phyloP scores from a whole-genome alignment of 2,113 vertebrate species.

The Columbina picui region DNA sequence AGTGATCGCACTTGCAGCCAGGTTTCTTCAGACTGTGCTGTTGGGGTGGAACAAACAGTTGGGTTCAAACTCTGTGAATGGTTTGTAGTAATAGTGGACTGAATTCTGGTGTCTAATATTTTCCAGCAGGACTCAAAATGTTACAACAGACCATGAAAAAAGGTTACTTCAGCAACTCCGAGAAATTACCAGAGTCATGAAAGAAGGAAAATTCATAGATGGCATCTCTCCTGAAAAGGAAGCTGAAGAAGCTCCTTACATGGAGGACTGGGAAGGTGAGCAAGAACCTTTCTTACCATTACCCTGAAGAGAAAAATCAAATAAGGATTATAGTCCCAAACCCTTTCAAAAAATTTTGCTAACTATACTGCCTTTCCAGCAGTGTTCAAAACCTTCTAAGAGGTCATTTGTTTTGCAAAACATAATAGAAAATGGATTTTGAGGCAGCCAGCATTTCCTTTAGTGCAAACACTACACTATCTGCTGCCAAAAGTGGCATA shows the following conservation, averaged over 20 bases:
- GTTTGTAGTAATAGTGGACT: background rate
- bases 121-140: slow-evolving; percentile 76
- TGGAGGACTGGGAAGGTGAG: slow-evolving; percentile 87
- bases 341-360: background rate
- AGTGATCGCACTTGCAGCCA: background rate
- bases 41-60: background rate
- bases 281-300: background rate
- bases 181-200: slow-evolving; percentile 96
- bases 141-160: slow-evolving; percentile 89
- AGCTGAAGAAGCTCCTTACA: slow-evolving; percentile 88
- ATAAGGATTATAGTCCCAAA: background rate
- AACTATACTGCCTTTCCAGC: background rate
- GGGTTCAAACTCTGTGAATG: background rate
- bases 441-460: background rate
- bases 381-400: background rate
- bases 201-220: slow-evolving; percentile 88
- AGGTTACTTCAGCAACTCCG: slow-evolving; percentile 88
- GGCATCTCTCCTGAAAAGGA: slow-evolving; percentile 82
- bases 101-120: slow-evolving; percentile 33
- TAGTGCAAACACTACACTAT: background rate
- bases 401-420: background rate
- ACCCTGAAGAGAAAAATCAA: background rate
- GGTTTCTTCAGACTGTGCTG: background rate
- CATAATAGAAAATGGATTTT: background rate
- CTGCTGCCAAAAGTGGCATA: background rate